These are phyloP conservation scores for Cataglyphis hispanica DNA, from an alignment of 1,140 invertebrate genomes.

Conservation along the genomic window DNA sequence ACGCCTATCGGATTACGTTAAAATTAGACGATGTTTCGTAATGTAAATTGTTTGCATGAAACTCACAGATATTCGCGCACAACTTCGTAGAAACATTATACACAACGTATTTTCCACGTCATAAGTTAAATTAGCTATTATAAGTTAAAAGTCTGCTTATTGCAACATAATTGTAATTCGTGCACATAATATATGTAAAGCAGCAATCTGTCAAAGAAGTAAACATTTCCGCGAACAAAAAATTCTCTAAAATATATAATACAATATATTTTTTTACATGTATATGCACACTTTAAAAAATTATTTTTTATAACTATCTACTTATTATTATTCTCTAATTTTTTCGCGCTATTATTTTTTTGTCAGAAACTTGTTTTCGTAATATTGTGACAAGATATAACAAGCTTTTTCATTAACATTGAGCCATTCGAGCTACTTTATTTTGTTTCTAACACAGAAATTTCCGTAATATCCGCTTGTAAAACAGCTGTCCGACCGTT, in stretches of 20 bases:
- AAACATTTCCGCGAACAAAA: background rate
- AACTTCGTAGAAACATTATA: background rate
- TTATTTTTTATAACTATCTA: background rate
- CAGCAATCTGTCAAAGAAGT: background rate
- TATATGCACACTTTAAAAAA: too few species aligned
- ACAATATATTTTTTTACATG: background rate
- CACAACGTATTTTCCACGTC: background rate
- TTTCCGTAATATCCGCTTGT: conserved; percentile 54
- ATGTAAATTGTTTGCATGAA: conserved; percentile 7
- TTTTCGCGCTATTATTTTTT: background rate
- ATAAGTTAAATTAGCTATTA: conserved; percentile 8
- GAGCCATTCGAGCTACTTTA: conserved; percentile 1
- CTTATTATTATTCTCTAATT: conserved; percentile 16
- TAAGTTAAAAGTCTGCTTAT: background rate
- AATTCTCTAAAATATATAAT: background rate
- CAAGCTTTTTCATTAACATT: too few species aligned
- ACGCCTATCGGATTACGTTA: background rate
- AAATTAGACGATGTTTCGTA: conserved; percentile 20
- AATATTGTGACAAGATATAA: background rate
- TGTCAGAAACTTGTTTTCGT: background rate
- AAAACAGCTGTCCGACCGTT: conserved; percentile 61
- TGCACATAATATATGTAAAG: background rate
- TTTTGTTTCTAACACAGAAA: conserved; percentile 53
- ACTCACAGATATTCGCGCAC: background rate
- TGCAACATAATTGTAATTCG: background rate